Evolutionary conservation across 1,140 invertebrate species (phyloP).

Genomic region (Saxidomus purpurata): DNA sequence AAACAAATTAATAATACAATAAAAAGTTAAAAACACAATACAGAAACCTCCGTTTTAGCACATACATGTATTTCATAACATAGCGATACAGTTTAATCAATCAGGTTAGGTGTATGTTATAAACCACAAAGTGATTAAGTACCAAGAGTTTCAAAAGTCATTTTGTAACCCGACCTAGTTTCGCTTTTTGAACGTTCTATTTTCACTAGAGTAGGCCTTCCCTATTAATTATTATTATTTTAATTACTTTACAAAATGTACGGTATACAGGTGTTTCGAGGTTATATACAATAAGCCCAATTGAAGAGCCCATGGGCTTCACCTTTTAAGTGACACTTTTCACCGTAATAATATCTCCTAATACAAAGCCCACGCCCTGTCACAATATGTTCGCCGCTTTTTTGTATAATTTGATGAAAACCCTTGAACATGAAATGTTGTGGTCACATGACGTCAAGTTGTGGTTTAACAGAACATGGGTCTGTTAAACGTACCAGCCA

Average conservation of each 20-base stretch:
- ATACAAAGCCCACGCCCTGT: constrained; percentile 28
- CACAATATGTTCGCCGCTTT: neutral
- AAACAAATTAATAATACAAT: too few relatives aligned
- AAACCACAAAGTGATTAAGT: too few relatives aligned
- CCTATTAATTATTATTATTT: constrained; percentile 47
- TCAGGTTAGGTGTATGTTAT: too few relatives aligned
- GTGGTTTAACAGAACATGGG: constrained; percentile 32
- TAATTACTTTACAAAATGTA: constrained; percentile 7
- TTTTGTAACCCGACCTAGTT: constrained; percentile 1
- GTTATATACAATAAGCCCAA: neutral
- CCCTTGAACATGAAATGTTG: constrained; percentile 4
- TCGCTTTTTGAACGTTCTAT: neutral
- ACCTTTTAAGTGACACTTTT: constrained; percentile 47
- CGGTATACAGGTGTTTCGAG: constrained; percentile 32
- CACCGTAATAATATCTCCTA: constrained; percentile 13
- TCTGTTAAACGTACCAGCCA: constrained; percentile 11
- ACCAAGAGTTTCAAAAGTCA: neutral
- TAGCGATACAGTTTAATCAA: too few relatives aligned
- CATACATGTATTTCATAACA: too few relatives aligned
- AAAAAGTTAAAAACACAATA: too few relatives aligned
- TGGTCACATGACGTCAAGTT: constrained; percentile 19
- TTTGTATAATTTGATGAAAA: constrained; percentile 37
- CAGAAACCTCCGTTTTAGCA: too few relatives aligned
- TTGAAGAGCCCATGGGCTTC: constrained; percentile 4
- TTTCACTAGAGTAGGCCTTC: neutral